A percentile compares a stretch with the other conserved stretches of the same genome.
phyloP scores from a whole-genome alignment of 2,888 invertebrate genomes.

The Trissonchulus sp. region DNA sequence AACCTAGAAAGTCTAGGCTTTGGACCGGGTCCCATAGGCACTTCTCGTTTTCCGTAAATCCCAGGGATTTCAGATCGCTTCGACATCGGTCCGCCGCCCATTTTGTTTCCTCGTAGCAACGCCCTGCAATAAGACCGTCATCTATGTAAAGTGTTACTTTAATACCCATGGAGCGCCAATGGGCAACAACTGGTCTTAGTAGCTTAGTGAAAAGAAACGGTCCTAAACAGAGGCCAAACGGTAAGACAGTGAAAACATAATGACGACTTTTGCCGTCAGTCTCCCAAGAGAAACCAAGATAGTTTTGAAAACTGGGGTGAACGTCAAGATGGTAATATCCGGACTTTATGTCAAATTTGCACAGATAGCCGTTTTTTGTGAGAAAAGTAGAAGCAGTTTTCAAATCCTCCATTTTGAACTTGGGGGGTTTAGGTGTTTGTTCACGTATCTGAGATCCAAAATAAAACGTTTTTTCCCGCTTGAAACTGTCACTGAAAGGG shows the following conservation, averaged over 20 bases:
- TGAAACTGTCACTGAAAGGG: background rate
- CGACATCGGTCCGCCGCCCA: background rate
- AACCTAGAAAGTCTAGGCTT: no score
- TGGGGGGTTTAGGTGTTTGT: background rate
- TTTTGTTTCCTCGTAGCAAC: background rate
- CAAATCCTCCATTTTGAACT: conserved; percentile 7
- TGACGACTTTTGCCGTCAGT: background rate
- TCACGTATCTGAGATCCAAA: conserved; percentile 9
- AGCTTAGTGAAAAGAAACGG: conserved; percentile 16
- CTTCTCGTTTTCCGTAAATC: background rate
- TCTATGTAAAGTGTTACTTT: background rate
- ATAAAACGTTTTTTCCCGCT: background rate
- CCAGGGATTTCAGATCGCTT: background rate
- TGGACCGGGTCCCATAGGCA: background rate
- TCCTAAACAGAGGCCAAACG: background rate
- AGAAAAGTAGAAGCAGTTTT: background rate
- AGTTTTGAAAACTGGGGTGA: background rate
- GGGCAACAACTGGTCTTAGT: background rate
- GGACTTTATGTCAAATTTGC: conserved; percentile 11
- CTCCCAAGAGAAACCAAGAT: conserved; percentile 13
- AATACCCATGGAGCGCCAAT: background rate
- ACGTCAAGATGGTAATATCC: conserved; percentile 16
- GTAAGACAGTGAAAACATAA: background rate
- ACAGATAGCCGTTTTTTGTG: background rate
- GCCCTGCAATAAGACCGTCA: conserved; percentile 15